These are phyloP conservation scores for Lydus trimaculatus DNA, from an alignment of 2,888 invertebrate genomes.

Conservation along the genomic window DNA sequence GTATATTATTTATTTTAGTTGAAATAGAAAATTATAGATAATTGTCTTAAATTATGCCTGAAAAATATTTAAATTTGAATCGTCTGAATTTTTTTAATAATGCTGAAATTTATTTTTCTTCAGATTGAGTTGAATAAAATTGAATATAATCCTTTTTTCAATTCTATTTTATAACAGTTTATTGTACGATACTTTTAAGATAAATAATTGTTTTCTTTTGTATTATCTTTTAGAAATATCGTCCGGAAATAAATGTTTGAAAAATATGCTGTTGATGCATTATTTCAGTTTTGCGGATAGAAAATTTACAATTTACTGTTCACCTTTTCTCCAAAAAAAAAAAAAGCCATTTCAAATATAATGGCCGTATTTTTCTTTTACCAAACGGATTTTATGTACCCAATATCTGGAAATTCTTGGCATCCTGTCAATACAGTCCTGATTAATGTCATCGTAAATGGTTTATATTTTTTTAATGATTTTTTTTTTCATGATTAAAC, in stretches of 20 bases:
- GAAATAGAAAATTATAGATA: background rate
- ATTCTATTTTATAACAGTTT: background rate
- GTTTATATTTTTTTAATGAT: slow-evolving; percentile 35
- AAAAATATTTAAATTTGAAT: background rate
- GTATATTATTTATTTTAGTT: background rate
- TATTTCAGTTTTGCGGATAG: slow-evolving; percentile 20
- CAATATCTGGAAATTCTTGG: slow-evolving; percentile 38
- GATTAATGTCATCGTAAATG: slow-evolving; percentile 34
- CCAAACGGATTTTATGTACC: slow-evolving; percentile 35
- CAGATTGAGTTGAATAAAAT: slow-evolving; percentile 9
- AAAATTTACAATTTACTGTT: slow-evolving; percentile 36
- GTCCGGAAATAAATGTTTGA: slow-evolving; percentile 25
- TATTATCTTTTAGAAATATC: slow-evolving; percentile 19
- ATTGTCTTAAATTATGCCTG: background rate
- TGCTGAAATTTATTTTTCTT: background rate
- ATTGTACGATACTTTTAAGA: slow-evolving; percentile 15
- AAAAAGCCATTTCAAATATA: slow-evolving; percentile 34
- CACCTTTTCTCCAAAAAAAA: slow-evolving; percentile 22
- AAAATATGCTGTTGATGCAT: slow-evolving; percentile 36
- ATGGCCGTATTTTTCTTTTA: slow-evolving; percentile 37
- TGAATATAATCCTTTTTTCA: background rate
- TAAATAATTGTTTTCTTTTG: slow-evolving; percentile 25
- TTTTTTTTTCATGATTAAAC: slow-evolving; percentile 10
- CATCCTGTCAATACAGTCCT: slow-evolving; percentile 34
- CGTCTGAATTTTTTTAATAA: background rate